Evolutionary conservation across 2,113 vertebrate species (phyloP).

Genomic region (Tenebrosternarchus preto): DNA sequence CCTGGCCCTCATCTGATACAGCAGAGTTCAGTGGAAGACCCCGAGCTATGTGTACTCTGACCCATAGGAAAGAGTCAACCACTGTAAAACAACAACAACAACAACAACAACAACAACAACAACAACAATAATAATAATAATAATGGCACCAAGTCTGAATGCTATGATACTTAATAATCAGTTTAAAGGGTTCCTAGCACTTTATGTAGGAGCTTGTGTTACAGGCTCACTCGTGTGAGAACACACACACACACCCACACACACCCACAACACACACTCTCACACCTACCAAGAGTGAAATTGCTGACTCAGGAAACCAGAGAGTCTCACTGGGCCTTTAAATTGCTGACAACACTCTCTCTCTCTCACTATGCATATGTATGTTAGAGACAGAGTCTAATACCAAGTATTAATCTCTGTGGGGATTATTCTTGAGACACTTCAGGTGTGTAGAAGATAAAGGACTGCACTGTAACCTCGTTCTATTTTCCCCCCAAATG

Average conservation of each 20-base stretch:
- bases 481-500: background rate
- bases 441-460: background rate
- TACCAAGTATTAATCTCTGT: conserved; percentile 31
- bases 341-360: conserved; percentile 44
- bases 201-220: too few species aligned
- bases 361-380: conserved; percentile 1
- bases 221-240: too few species aligned
- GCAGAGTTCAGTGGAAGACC: background rate
- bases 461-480: conserved; percentile 5
- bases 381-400: conserved; percentile 14
- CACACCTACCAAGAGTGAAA: background rate
- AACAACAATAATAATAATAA: background rate
- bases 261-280: background rate
- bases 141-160: background rate
- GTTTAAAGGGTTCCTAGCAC: background rate
- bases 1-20: too few species aligned
- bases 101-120: background rate
- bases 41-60: too few species aligned
- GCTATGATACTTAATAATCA: background rate
- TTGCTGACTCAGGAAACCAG: conserved; percentile 37
- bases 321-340: conserved; percentile 33
- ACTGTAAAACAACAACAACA: background rate
- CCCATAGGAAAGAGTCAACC: too few species aligned
- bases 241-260: too few species aligned
- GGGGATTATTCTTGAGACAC: conserved; percentile 36